Evolutionary conservation across 2,113 vertebrate genomes (phyloP).

Genomic region (Epinephelus fuscoguttatus): DNA sequence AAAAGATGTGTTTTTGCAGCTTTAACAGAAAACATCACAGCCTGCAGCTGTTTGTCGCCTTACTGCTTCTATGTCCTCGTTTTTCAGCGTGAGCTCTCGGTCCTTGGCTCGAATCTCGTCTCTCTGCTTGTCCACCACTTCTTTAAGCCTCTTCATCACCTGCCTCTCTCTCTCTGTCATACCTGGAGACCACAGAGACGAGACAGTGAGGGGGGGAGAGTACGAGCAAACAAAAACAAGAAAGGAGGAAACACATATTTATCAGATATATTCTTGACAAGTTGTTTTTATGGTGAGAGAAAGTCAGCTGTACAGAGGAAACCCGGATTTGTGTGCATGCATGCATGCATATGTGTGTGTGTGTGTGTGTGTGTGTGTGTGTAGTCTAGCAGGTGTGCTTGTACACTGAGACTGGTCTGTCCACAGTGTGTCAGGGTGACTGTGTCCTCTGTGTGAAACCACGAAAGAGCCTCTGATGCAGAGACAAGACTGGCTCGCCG

Average conservation of each 20-base stretch:
- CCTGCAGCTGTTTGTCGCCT: constrained; percentile 60
- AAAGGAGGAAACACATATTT: not conserved
- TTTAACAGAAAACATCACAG: not conserved
- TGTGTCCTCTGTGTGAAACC: constrained; percentile 77
- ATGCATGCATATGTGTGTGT: not conserved
- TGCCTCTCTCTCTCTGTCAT: constrained; percentile 97
- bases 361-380: constrained; percentile 21
- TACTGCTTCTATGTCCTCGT: constrained; percentile 96
- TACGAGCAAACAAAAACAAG: not conserved
- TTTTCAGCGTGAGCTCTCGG: constrained; percentile 93
- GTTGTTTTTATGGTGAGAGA: not conserved
- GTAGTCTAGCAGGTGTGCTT: constrained; percentile 63
- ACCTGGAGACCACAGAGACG: constrained; percentile 78
- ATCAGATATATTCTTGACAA: not conserved
- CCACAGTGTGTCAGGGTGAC: constrained; percentile 58
- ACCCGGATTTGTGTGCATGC: not conserved
- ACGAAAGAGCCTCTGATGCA: constrained; percentile 47
- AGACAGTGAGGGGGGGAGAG: not conserved
- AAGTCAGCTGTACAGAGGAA: not conserved
- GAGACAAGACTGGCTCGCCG: constrained; percentile 61
- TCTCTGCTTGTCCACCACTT: constrained; percentile 97
- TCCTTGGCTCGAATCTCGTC: constrained; percentile 98
- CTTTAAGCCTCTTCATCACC: constrained; percentile 99
- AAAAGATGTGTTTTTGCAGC: not conserved
- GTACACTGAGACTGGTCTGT: constrained; percentile 70